phyloP scores from a whole-genome alignment of 2,797 vertebrate species.

The Choloepus didactylus region DNA sequence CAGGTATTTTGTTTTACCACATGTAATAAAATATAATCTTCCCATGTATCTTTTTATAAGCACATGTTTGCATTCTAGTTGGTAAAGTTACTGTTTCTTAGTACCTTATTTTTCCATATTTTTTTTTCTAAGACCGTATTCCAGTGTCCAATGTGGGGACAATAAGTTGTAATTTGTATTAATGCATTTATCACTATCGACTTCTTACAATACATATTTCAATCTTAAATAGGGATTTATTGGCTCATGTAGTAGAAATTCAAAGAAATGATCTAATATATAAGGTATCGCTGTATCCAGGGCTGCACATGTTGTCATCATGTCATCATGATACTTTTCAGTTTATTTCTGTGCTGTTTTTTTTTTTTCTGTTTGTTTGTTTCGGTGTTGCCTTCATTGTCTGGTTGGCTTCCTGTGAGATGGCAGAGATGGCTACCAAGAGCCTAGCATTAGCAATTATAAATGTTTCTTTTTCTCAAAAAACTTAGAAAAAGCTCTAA shows the following conservation, averaged over 20 bases:
- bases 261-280: not conserved
- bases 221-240: not conserved
- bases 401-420: not conserved
- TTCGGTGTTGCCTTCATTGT: too few species aligned
- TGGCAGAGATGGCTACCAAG: not conserved
- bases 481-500: not conserved
- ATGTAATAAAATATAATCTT: conserved; percentile 32
- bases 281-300: not conserved
- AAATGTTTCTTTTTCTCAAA: not conserved
- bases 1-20: conserved; percentile 34
- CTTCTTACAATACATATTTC: not conserved
- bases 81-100: conserved; percentile 30
- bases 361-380: too few species aligned
- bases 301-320: not conserved
- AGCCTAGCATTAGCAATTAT: not conserved
- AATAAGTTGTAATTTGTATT: conserved; percentile 52
- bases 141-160: not conserved
- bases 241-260: not conserved
- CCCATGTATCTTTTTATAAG: conserved; percentile 41
- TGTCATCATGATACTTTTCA: not conserved
- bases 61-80: conserved; percentile 38
- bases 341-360: not conserved
- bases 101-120: conserved; percentile 24
- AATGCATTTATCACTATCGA: not conserved
- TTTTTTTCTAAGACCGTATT: not conserved